phyloP scores from a whole-genome alignment of 1,140 invertebrate genomes.

The Mylabris phalerata region DNA sequence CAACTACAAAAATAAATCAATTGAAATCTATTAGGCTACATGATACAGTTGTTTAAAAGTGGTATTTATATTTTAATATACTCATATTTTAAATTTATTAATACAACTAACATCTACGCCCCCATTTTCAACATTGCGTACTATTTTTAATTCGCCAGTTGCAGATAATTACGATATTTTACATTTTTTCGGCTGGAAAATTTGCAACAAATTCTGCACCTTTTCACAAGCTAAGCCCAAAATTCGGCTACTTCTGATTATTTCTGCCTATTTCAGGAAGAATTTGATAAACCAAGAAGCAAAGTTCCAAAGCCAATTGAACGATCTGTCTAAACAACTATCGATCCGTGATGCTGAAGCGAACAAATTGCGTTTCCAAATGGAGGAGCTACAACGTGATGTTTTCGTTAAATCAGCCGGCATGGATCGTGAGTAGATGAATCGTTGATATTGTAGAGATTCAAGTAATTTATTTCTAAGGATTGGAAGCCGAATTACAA shows the following conservation, averaged over 20 bases:
- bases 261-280: constrained; percentile 38
- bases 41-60: neutral
- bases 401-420: constrained; percentile 48
- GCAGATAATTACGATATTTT: too few species aligned
- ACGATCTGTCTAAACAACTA: constrained; percentile 46
- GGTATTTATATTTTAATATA: too few species aligned
- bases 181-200: too few species aligned
- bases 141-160: too few species aligned
- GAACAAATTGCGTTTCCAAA: constrained; percentile 46
- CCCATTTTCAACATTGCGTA: too few species aligned
- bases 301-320: constrained; percentile 46
- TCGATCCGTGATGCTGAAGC: constrained; percentile 46
- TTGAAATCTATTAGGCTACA: neutral
- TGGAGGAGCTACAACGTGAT: constrained; percentile 49
- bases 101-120: too few species aligned
- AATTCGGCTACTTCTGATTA: too few species aligned
- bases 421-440: constrained; percentile 48
- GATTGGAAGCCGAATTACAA: constrained; percentile 49
- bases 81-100: too few species aligned
- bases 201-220: too few species aligned
- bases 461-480: constrained; percentile 32
- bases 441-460: neutral
- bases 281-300: constrained; percentile 50
- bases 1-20: too few species aligned
- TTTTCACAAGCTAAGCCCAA: neutral